phyloP scores from a whole-genome alignment of 2,797 vertebrate genomes.

The Iguana delicatissima region DNA sequence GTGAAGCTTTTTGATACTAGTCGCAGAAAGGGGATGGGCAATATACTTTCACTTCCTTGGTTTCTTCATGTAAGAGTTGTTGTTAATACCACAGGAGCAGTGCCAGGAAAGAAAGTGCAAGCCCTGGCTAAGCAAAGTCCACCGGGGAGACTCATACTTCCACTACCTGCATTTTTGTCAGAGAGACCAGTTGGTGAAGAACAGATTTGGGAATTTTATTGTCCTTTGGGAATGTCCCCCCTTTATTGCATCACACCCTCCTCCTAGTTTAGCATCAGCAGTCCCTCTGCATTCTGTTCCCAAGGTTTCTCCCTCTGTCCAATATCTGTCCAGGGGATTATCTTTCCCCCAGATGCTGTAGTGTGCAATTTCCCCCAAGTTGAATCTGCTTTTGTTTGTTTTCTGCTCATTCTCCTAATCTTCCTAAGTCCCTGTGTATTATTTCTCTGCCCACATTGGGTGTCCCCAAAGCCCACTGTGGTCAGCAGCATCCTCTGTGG shows the following conservation, averaged over 20 bases:
- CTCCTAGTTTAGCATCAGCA: accelerated
- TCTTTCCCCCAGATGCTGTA: constrained; percentile 63
- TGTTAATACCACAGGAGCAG: background rate
- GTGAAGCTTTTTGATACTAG: background rate
- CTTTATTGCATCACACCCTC: background rate
- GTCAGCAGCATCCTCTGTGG: constrained; percentile 14
- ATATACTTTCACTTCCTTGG: background rate
- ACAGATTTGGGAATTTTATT: background rate
- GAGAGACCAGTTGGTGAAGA: background rate
- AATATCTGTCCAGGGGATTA: constrained; percentile 40
- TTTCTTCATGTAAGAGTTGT: background rate
- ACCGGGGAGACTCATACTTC: background rate
- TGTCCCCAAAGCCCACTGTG: constrained; percentile 15
- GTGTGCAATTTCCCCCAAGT: constrained; percentile 60
- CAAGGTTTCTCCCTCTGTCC: constrained; percentile 65
- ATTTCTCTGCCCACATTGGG: constrained; percentile 48
- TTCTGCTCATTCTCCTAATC: constrained; percentile 56
- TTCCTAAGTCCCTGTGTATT: constrained; percentile 58
- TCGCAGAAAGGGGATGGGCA: background rate
- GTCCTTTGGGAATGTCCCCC: background rate
- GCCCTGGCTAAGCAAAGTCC: background rate
- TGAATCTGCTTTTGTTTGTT: constrained; percentile 60
- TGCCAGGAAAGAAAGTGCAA: background rate
- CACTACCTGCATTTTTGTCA: background rate
- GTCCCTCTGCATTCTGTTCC: constrained; percentile 57